Conservation (phyloP, 92 coral and sea anemone genomes). For the Epizoanthus fatuus region DNA sequence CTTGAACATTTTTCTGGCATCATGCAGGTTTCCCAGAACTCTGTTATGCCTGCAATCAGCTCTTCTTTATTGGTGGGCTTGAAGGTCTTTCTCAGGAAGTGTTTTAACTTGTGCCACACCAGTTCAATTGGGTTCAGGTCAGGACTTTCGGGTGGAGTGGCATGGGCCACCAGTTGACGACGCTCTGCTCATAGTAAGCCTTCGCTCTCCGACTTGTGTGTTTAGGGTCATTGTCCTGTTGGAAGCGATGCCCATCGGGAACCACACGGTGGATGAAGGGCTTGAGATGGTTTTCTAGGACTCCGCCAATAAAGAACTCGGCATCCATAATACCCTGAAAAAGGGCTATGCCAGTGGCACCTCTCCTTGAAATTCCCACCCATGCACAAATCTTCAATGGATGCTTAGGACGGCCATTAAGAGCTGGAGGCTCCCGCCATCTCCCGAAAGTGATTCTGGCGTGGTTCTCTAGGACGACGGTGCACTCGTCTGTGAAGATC, state of each 20-base stretch:
- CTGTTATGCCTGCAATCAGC: too few species aligned
- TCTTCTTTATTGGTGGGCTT: too few species aligned
- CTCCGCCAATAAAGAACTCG: slow-evolving; percentile 30
- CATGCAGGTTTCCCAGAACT: too few species aligned
- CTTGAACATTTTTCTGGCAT: too few species aligned
- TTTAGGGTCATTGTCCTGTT: slow-evolving; percentile 73
- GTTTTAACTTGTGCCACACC: too few species aligned
- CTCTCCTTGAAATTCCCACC: slow-evolving; percentile 50
- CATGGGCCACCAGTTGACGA: too few species aligned
- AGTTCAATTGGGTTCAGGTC: too few species aligned
- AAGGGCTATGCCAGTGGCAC: slow-evolving; percentile 52
- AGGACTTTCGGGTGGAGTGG: too few species aligned
- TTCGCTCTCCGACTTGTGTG: slow-evolving; percentile 7
- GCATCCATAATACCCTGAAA: slow-evolving; percentile 70
- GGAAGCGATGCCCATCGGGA: slow-evolving; percentile 58
- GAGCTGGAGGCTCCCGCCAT: slow-evolving; percentile 67
- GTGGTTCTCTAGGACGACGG: too few species aligned
- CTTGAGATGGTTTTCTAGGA: slow-evolving; percentile 33
- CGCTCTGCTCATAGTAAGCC: too few species aligned
- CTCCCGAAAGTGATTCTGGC: background rate
- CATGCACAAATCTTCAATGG: background rate
- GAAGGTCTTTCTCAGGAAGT: too few species aligned
- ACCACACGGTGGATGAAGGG: slow-evolving; percentile 54
- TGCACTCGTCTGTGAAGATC: too few species aligned
- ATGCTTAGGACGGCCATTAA: slow-evolving; percentile 70